Percentiles rank a stretch among this genome's conserved stretches.
phyloP scores from a whole-genome alignment of 2,113 vertebrate species.

The Menidia beryllina region DNA sequence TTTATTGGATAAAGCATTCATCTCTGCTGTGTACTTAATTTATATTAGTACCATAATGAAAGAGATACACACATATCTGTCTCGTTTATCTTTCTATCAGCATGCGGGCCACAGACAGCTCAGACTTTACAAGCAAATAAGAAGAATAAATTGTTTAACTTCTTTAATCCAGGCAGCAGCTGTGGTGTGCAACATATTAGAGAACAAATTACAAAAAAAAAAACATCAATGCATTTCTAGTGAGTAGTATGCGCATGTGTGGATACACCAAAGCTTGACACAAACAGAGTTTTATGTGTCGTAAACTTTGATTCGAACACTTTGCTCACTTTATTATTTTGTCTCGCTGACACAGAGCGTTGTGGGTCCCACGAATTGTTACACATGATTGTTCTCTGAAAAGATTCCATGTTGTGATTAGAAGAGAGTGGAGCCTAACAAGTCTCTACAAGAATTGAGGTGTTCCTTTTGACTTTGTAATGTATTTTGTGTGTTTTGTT shows the following conservation, averaged over 20 bases:
- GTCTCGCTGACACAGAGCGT: conserved; percentile 36
- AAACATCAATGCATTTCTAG: conserved; percentile 16
- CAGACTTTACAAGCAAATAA: conserved; percentile 59
- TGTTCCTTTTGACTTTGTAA: conserved; percentile 65
- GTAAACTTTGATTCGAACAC: conserved; percentile 34
- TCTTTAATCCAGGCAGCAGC: conserved; percentile 35
- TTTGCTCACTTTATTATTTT: conserved; percentile 33
- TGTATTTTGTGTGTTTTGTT: conserved; percentile 65
- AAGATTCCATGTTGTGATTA: conserved; percentile 44
- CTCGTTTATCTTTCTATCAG: conserved; percentile 50
- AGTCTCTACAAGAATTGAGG: conserved; percentile 58
- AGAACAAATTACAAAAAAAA: conserved; percentile 55
- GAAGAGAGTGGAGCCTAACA: conserved; percentile 41
- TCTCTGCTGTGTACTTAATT: conserved; percentile 7
- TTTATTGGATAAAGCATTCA: not conserved
- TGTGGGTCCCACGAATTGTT: conserved; percentile 52
- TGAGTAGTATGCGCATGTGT: conserved; percentile 6
- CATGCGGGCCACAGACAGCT: conserved; percentile 24
- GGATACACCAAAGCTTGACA: conserved; percentile 7
- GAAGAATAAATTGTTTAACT: conserved; percentile 34
- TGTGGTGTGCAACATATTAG: conserved; percentile 39
- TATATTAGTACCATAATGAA: conserved; percentile 7
- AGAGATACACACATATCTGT: conserved; percentile 29
- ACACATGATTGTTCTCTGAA: conserved; percentile 58
- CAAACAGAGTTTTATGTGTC: conserved; percentile 32